Evolutionary conservation across 2,888 invertebrate species (phyloP).

Genomic region (Rhimphoctona megacephalus): DNA sequence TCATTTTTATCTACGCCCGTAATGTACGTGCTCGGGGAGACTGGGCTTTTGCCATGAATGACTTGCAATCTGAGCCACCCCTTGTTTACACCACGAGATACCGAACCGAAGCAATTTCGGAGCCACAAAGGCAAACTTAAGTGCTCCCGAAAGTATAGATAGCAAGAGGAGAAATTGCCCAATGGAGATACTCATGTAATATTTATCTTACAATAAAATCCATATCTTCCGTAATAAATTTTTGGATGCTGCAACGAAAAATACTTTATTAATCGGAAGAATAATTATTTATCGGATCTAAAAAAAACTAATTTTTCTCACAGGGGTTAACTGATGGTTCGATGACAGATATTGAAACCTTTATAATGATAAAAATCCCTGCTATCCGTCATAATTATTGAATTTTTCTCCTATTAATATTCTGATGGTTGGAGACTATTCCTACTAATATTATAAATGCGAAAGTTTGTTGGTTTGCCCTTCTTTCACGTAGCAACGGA

Average conservation of each 20-base stretch:
- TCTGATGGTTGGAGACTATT: neutral
- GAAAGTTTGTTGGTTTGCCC: too few species aligned
- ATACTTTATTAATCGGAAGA: too few species aligned
- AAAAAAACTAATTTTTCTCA: neutral
- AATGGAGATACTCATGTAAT: conserved; percentile 33
- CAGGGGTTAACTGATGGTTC: neutral
- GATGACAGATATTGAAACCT: neutral
- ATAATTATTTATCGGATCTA: neutral
- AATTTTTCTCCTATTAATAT: neutral
- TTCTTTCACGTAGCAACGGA: too few species aligned
- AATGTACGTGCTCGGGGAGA: conserved; percentile 50
- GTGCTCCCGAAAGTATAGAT: conserved; percentile 38
- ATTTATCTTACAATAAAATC: conserved; percentile 48
- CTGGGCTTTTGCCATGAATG: conserved; percentile 49
- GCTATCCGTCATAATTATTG: neutral
- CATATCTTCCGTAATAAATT: neutral
- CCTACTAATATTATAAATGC: too few species aligned
- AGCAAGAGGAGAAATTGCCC: conserved; percentile 26
- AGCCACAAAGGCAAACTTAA: conserved; percentile 62
- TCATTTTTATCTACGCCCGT: conserved; percentile 29
- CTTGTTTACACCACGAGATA: conserved; percentile 76
- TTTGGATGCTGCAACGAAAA: neutral
- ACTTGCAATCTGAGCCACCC: conserved; percentile 70
- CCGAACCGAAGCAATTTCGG: conserved; percentile 75
- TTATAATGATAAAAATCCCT: neutral